Conservation (phyloP, 2,888 invertebrate species). For the Geotrupes spiniger region DNA sequence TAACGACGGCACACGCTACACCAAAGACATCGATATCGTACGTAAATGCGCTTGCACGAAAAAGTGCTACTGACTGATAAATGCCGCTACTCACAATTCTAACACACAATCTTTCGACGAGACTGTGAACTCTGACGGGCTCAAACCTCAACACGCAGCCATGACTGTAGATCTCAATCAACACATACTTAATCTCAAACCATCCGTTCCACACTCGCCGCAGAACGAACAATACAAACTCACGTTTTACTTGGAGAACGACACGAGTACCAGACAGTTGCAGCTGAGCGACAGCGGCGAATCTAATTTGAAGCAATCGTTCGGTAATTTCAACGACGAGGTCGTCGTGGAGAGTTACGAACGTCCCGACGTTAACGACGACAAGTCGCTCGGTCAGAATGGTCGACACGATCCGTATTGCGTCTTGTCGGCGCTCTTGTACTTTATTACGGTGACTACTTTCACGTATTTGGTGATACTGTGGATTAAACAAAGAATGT, state of each 20-base stretch:
- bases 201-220: slow-evolving; percentile 29
- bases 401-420: slow-evolving; percentile 44
- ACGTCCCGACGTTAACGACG: slow-evolving; percentile 28
- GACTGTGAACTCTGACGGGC: slow-evolving; percentile 18
- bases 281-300: slow-evolving; percentile 13
- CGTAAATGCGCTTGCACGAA: slow-evolving; percentile 94
- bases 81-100: slow-evolving; percentile 58
- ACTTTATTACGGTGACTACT: slow-evolving; percentile 49
- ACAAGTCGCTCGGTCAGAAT: slow-evolving; percentile 27
- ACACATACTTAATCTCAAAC: slow-evolving; percentile 37
- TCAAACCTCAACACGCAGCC: slow-evolving; percentile 26
- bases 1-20: slow-evolving; percentile 87
- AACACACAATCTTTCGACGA: slow-evolving; percentile 33
- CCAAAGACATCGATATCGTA: slow-evolving; percentile 94
- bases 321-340: slow-evolving; percentile 39
- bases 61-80: slow-evolving; percentile 77
- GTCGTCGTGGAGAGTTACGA: slow-evolving; percentile 46
- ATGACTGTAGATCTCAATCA: slow-evolving; percentile 30
- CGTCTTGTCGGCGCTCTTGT: slow-evolving; percentile 48
- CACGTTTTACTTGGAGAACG: slow-evolving; percentile 45
- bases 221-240: slow-evolving; percentile 42
- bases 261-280: slow-evolving; percentile 23
- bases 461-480: slow-evolving; percentile 47
- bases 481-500: slow-evolving; percentile 49
- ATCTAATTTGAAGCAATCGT: slow-evolving; percentile 23